Percentiles rank a stretch among this genome's conserved stretches.
Evolutionary conservation across 2,797 vertebrate species (phyloP).

Genomic region (Nannoperca australis): DNA sequence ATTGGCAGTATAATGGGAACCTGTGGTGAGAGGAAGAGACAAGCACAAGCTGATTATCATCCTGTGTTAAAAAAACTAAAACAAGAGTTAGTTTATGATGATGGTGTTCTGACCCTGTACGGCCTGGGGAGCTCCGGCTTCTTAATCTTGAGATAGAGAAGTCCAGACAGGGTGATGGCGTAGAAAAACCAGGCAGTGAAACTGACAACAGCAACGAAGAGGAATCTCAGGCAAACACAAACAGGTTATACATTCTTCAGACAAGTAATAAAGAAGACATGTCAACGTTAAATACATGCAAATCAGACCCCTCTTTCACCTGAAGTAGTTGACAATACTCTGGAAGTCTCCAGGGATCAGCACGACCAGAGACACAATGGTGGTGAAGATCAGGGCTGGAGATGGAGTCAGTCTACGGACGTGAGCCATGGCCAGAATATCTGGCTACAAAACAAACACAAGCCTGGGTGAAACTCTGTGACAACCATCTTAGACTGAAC

Average conservation of each 20-base stretch:
- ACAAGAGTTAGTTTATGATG: not conserved
- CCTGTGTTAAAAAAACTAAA: not conserved
- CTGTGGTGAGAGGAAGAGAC: slow-evolving; percentile 73
- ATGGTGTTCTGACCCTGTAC: slow-evolving; percentile 84
- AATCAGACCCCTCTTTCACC: slow-evolving; percentile 72
- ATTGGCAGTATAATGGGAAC: slow-evolving; percentile 90
- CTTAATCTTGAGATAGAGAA: slow-evolving; percentile 92
- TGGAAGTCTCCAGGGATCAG: slow-evolving; percentile 89
- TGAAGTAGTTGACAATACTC: slow-evolving; percentile 90
- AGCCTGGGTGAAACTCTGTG: not conserved
- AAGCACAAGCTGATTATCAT: not conserved
- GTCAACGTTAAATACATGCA: not conserved
- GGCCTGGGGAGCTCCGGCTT: slow-evolving; percentile 87
- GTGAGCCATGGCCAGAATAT: slow-evolving; percentile 91
- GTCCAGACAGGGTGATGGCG: slow-evolving; percentile 87
- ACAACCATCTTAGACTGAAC: not conserved
- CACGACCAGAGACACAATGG: slow-evolving; percentile 87
- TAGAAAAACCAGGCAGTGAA: slow-evolving; percentile 93
- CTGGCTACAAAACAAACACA: slow-evolving; percentile 82
- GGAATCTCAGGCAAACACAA: slow-evolving; percentile 24
- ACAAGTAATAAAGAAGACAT: slow-evolving; percentile 2
- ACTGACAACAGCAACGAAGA: slow-evolving; percentile 71
- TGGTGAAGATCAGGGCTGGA: slow-evolving; percentile 91
- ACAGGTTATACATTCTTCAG: not conserved
- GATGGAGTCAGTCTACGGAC: slow-evolving; percentile 87